Percentiles rank a stretch among this genome's conserved stretches.
phyloP scores from a whole-genome alignment of 64 coral and sea anemone species.

The Cladopsammia gracilis region DNA sequence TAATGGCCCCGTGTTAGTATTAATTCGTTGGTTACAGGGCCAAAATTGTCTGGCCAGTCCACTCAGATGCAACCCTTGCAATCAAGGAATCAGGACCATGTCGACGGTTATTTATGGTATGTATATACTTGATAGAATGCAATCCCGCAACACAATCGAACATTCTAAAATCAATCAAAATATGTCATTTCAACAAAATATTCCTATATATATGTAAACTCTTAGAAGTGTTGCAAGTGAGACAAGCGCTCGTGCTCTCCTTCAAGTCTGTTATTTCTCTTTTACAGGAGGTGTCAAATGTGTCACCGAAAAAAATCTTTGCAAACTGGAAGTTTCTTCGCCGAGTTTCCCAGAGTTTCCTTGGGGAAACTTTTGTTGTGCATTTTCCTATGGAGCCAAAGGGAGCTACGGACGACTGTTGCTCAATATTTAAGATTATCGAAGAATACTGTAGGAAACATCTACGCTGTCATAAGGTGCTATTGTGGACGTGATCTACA shows the following conservation, averaged over 20 bases:
- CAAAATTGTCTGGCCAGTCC: not conserved
- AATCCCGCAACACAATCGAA: no score
- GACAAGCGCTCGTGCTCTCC: no score
- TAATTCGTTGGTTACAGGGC: conserved; percentile 1
- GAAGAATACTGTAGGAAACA: conserved; percentile 13
- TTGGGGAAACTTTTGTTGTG: not conserved
- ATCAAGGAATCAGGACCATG: conserved; percentile 3
- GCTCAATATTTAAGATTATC: not conserved
- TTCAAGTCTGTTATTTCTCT: no score
- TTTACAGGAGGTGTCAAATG: no score
- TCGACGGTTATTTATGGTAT: conserved; percentile 1
- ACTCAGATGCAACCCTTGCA: not conserved
- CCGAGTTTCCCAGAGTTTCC: conserved; percentile 5
- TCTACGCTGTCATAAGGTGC: not conserved
- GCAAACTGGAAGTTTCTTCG: conserved; percentile 20
- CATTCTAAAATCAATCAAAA: no score
- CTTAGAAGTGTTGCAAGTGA: no score
- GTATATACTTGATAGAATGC: not conserved
- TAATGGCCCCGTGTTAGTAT: not conserved
- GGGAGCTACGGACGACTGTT: not conserved
- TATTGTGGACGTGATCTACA: conserved; percentile 11
- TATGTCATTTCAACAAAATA: no score
- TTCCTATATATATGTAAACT: no score
- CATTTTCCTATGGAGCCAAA: not conserved
- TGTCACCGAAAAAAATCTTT: not conserved